Evolutionary conservation across 2,113 vertebrate genomes (phyloP).

Genomic region (Podilymbus podiceps): DNA sequence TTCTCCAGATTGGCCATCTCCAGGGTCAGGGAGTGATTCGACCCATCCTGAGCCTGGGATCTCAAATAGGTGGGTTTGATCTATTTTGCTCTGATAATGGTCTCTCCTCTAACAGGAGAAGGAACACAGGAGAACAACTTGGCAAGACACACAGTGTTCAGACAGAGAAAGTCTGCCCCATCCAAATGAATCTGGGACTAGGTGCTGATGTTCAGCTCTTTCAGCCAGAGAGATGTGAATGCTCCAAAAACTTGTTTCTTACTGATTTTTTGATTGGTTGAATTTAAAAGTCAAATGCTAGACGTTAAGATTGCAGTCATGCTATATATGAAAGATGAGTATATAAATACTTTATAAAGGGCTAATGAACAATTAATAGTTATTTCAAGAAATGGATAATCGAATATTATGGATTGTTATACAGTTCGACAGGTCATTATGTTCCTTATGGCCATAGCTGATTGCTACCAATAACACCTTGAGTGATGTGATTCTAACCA

Average conservation of each 20-base stretch:
- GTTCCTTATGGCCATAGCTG: background rate
- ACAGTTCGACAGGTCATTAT: background rate
- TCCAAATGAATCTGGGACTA: background rate
- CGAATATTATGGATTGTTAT: background rate
- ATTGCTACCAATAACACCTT: background rate
- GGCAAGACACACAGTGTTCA: background rate
- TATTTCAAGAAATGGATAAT: constrained; percentile 7
- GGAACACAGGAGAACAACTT: background rate
- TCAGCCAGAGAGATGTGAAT: background rate
- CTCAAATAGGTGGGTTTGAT: background rate
- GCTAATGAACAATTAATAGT: constrained; percentile 19
- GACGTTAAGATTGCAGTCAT: background rate
- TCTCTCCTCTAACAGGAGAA: background rate
- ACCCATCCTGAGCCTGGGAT: background rate
- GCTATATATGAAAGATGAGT: background rate
- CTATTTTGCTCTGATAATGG: background rate
- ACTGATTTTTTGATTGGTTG: background rate
- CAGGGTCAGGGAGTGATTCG: background rate
- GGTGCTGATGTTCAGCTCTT: background rate
- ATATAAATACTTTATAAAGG: constrained; percentile 11
- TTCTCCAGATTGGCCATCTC: background rate
- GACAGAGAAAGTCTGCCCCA: background rate
- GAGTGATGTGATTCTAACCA: background rate
- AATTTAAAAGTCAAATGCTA: background rate
- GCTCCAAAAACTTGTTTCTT: background rate